phyloP scores from a whole-genome alignment of 1,140 invertebrate genomes.

The Bombus breviceps region DNA sequence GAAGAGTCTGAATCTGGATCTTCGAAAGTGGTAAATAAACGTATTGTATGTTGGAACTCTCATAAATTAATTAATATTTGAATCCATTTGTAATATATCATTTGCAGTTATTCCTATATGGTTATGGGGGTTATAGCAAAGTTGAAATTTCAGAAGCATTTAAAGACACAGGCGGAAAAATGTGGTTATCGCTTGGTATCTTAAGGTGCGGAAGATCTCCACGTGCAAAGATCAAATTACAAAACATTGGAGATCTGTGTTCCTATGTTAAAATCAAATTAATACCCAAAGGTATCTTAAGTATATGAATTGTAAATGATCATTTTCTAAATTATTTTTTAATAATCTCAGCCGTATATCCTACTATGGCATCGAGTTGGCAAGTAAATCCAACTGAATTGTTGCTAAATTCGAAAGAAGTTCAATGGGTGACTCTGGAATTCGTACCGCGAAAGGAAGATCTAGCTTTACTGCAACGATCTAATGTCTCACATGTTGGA shows the following conservation, averaged over 20 bases:
- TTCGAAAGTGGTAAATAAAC: slow-evolving; percentile 71
- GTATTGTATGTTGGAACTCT: slow-evolving; percentile 6
- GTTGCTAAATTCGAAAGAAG: slow-evolving; percentile 74
- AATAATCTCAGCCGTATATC: slow-evolving; percentile 75
- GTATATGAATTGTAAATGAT: background rate
- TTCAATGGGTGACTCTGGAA: slow-evolving; percentile 72
- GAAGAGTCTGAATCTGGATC: slow-evolving; percentile 73
- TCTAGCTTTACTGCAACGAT: slow-evolving; percentile 66
- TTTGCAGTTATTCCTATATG: slow-evolving; percentile 78
- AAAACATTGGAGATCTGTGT: slow-evolving; percentile 81
- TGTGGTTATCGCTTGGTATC: slow-evolving; percentile 82
- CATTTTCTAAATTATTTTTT: slow-evolving; percentile 17
- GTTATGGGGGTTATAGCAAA: slow-evolving; percentile 82
- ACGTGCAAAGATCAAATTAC: slow-evolving; percentile 77
- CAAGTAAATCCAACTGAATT: slow-evolving; percentile 77
- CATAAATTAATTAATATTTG: background rate
- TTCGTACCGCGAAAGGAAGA: slow-evolving; percentile 79
- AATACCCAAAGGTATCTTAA: slow-evolving; percentile 76
- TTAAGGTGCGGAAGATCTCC: slow-evolving; percentile 77
- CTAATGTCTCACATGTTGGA: slow-evolving; percentile 76
- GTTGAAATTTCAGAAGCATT: slow-evolving; percentile 79
- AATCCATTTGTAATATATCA: slow-evolving; percentile 40
- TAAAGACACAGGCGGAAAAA: slow-evolving; percentile 81
- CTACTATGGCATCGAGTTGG: slow-evolving; percentile 76
- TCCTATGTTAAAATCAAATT: slow-evolving; percentile 81